Conservation (phyloP, 2,113 vertebrate genomes). For the Hippocampus comes region DNA sequence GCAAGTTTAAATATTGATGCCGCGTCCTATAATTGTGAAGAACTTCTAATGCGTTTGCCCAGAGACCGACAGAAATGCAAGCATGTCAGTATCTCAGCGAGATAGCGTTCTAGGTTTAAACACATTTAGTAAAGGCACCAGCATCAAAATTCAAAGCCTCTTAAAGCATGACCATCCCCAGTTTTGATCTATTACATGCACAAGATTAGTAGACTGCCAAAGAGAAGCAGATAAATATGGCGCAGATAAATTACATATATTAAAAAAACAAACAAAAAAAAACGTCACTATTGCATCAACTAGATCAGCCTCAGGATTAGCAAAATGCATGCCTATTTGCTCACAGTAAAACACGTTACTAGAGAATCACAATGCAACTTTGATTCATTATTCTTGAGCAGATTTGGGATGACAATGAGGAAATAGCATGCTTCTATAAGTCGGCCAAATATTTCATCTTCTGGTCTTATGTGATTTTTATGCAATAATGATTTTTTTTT, state of each 20-base stretch:
- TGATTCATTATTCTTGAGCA: not conserved
- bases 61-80: not conserved
- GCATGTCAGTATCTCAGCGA: slow-evolving; percentile 4
- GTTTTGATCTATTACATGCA: slow-evolving; percentile 32
- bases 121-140: not conserved
- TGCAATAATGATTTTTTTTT: not conserved
- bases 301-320: slow-evolving; percentile 38
- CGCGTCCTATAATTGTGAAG: slow-evolving; percentile 26
- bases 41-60: not conserved
- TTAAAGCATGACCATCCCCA: slow-evolving; percentile 19
- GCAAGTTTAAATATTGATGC: slow-evolving; percentile 14
- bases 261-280: not conserved
- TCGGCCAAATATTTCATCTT: not conserved
- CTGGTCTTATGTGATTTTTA: not conserved
- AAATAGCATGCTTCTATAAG: not conserved
- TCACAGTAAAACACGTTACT: not conserved
- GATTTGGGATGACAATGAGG: not conserved
- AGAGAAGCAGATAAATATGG: slow-evolving; percentile 8
- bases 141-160: slow-evolving; percentile 30
- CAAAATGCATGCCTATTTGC: not conserved
- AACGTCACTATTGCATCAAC: slow-evolving; percentile 21
- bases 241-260: slow-evolving; percentile 4
- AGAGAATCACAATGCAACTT: not conserved
- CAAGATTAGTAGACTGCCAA: slow-evolving; percentile 20
- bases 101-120: slow-evolving; percentile 2